Conservation (phyloP, 2,797 vertebrate genomes). For the Acanthornis magna region DNA sequence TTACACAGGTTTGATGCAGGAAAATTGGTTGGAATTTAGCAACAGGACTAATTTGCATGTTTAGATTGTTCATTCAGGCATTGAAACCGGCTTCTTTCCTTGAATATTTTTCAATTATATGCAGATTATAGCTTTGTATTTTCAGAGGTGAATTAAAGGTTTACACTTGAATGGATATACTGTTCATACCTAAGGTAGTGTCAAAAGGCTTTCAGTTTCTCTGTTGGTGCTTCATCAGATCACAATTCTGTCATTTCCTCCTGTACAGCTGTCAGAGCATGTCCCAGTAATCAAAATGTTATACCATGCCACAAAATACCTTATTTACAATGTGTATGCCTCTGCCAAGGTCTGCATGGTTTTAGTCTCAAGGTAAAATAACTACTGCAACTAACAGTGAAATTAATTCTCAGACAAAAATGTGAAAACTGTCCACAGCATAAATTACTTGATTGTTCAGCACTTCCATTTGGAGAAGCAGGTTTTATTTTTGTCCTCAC, state of each 20-base stretch:
- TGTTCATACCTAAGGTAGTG: neutral
- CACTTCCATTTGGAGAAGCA: neutral
- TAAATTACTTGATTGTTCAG: neutral
- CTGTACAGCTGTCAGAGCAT: neutral
- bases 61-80: neutral
- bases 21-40: neutral
- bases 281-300: neutral
- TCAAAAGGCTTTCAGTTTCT: neutral
- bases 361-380: neutral
- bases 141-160: neutral
- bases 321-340: neutral
- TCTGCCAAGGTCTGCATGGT: neutral
- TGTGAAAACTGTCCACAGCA: neutral
- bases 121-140: neutral
- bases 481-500: neutral
- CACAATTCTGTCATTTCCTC: neutral
- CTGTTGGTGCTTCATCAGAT: neutral
- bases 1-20: neutral
- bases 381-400: neutral
- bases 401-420: neutral
- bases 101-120: neutral
- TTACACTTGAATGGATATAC: neutral
- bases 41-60: neutral
- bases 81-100: neutral
- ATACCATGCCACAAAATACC: neutral